Evolutionary conservation across 2,797 vertebrate species (phyloP).

Genomic region (Dicrostonyx torquatus): DNA sequence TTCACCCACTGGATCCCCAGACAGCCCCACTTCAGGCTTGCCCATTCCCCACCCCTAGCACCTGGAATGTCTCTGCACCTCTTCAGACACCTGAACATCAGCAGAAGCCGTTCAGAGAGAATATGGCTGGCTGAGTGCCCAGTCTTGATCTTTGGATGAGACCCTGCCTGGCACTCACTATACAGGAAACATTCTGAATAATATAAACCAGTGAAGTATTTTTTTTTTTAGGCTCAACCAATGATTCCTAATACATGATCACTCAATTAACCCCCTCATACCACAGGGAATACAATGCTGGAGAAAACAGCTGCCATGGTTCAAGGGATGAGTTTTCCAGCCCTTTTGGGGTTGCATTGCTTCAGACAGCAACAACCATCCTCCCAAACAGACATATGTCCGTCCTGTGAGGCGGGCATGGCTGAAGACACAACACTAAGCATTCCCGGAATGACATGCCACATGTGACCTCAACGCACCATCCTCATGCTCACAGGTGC

Average conservation of each 20-base stretch:
- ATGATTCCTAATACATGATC: not conserved
- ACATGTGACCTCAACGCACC: too few species aligned
- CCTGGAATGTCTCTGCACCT: too few species aligned
- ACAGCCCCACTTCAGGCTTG: not conserved
- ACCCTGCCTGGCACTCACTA: not conserved
- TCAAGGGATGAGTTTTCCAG: not conserved
- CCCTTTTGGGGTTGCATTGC: not conserved
- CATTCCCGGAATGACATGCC: rapidly evolving
- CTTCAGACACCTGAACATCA: not conserved
- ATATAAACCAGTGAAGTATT: not conserved
- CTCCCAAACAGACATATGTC: not conserved
- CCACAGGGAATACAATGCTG: not conserved
- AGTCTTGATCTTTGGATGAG: not conserved
- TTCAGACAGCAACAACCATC: not conserved
- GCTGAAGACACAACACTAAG: not conserved
- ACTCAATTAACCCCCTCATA: not conserved
- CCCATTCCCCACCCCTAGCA: not conserved
- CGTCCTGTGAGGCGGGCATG: not conserved
- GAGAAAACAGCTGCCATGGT: not conserved
- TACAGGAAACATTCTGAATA: not conserved
- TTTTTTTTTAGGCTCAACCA: not conserved
- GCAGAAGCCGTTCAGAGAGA: not conserved
- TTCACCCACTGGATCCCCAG: not conserved
- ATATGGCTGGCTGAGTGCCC: not conserved
- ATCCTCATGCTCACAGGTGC: not conserved